Percentiles rank a stretch among this genome's conserved stretches.
Conservation (phyloP, 1,140 invertebrate species). For the Phymorhynchus buccinoides region DNA sequence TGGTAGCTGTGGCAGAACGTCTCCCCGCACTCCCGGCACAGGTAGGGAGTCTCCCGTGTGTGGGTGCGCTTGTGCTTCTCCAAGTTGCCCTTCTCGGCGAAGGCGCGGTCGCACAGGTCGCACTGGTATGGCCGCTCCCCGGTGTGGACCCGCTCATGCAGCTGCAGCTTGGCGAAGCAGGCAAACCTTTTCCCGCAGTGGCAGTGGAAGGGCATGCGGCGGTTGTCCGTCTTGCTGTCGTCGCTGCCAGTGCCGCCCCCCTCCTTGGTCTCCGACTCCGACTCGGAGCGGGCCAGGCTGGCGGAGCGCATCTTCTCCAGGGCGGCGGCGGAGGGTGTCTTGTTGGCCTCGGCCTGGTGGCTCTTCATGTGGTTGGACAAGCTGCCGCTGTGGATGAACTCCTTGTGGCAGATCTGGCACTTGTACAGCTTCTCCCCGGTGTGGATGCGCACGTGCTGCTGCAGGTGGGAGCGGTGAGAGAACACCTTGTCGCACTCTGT, state of each 20-base stretch:
- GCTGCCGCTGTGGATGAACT: conserved; percentile 37
- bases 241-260: not conserved
- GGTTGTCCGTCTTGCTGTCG: not conserved
- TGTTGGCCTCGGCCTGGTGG: conserved; percentile 20
- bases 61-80: conserved; percentile 36
- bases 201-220: conserved; percentile 32
- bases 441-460: conserved; percentile 38
- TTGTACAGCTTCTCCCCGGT: conserved; percentile 37
- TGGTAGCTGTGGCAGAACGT: conserved; percentile 34
- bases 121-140: conserved; percentile 38
- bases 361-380: conserved; percentile 38
- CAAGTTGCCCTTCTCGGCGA: conserved; percentile 82
- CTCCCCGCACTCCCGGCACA: conserved; percentile 39
- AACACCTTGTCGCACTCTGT: conserved; percentile 35
- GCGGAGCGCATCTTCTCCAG: conserved; percentile 25
- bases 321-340: not conserved
- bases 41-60: conserved; percentile 38
- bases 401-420: conserved; percentile 34
- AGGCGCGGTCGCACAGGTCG: conserved; percentile 36
- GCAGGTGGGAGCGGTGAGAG: conserved; percentile 34
- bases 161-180: conserved; percentile 33
- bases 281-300: conserved; percentile 9
- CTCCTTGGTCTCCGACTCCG: conserved; percentile 11
- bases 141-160: conserved; percentile 32
- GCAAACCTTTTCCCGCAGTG: conserved; percentile 36